Evolutionary conservation across 1,140 invertebrate species (phyloP), one percentile per base, ranked within the genome.

Genomic region (Pygmarrhopalites habei): DNA sequence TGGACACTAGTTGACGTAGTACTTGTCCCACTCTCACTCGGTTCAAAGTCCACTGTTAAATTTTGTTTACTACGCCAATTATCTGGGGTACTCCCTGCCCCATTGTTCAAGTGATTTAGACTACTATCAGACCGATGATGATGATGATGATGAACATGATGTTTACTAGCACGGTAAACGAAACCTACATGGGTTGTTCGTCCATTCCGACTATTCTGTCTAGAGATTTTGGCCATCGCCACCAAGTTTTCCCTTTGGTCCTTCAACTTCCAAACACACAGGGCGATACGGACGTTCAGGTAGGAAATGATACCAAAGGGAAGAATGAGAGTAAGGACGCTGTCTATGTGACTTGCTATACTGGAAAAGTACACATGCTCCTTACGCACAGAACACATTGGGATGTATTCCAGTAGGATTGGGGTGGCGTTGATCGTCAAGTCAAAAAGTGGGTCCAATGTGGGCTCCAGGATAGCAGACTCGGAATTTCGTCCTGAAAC

Each of bases 321-420:
- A 29, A 89, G 66, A 0, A 85, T 79, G 61, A 89, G 83, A 0
- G 88, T 86, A 1, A 87, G 65, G 28, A 85, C 71, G 0, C 83
- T 84, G 73, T 92, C 88, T 46, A 86, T 75, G 63, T 82, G 77
- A 69, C 88, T 90, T 66, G 87, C 81, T 2, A 82, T 75, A 10
- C 76, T 79, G 19, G 83, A 83, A 49, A 79, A 68, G 2, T 72
- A 68, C n/a, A 76, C 70, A 73, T 78, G 80, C 10, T 77, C 71
- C 2, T 69, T 60, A 4, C 58, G 62, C 35, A 68, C 66, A 2
- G 62, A 61, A 47, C 66, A 68, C 17, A 63, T 5, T 5, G 4
- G 5, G 7, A 47, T 25, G 23, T 19, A 47, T 47, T 47, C 44
- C 7, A 25, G 10, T 10, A n/a, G n/a, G 10, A n/a, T 12, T 12